Percentiles rank a stretch among this genome's conserved stretches.
Conservation (phyloP, 2,797 vertebrate genomes). For the Rhinogobio ventralis region DNA sequence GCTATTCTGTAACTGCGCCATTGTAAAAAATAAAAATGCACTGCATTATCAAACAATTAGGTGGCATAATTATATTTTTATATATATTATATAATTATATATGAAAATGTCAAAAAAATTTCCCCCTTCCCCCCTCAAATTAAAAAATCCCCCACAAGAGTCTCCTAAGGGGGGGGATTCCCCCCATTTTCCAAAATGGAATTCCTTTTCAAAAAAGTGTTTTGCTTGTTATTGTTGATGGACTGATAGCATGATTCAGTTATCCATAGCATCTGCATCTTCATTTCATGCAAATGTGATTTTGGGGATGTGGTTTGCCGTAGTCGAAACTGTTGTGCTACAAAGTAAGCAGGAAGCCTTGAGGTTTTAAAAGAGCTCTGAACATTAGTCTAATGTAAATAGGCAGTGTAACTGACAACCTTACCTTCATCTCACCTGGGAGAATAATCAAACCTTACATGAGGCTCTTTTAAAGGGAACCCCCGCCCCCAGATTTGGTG, state of each 20-base stretch:
- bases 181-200: too few relatives aligned
- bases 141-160: too few relatives aligned
- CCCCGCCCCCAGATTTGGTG: slow-evolving; percentile 26
- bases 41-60: too few relatives aligned
- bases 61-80: too few relatives aligned
- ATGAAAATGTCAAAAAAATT: too few relatives aligned
- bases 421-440: slow-evolving; percentile 27
- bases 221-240: not conserved
- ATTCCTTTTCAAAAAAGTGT: not conserved
- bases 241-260: not conserved
- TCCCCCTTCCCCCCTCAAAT: too few relatives aligned
- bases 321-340: not conserved
- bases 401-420: slow-evolving; percentile 29
- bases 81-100: too few relatives aligned
- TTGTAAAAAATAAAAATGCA: too few relatives aligned
- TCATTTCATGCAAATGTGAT: not conserved
- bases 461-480: slow-evolving; percentile 8
- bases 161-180: too few relatives aligned
- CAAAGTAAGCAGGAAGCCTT: not conserved
- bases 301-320: not conserved
- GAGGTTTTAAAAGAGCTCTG: slow-evolving; percentile 17
- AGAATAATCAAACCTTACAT: slow-evolving; percentile 33
- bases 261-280: not conserved
- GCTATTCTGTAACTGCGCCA: too few relatives aligned
- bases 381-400: slow-evolving; percentile 49